Evolutionary conservation across 2,888 invertebrate genomes (phyloP).

Genomic region (Plutella xylostella): DNA sequence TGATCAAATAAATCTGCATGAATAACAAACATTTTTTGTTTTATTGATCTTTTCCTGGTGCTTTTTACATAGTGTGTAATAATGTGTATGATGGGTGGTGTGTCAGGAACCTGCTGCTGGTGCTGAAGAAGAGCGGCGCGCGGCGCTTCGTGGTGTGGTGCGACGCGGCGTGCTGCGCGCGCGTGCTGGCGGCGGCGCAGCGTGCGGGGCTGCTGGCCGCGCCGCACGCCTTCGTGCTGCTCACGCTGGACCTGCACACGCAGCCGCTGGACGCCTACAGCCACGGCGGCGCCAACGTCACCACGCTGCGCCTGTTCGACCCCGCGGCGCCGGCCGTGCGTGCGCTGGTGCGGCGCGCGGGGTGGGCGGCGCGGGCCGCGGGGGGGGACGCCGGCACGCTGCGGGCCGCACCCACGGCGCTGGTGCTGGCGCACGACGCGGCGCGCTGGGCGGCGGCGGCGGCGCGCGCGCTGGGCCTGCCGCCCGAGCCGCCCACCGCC

Average conservation of each 20-base stretch:
- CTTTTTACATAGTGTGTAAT: no score
- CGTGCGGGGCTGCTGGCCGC: conserved; percentile 49
- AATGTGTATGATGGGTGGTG: no score
- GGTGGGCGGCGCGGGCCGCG: conserved; percentile 17
- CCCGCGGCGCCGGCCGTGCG: background rate
- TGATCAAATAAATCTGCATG: no score
- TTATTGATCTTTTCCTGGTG: no score
- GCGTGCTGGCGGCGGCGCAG: conserved; percentile 53
- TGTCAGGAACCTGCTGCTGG: conserved; percentile 19
- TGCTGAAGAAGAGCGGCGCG: conserved; percentile 44
- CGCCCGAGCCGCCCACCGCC: conserved; percentile 17
- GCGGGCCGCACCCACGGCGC: conserved; percentile 25
- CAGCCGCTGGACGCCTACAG: conserved; percentile 35
- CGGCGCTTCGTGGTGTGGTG: conserved; percentile 45
- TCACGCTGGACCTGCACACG: conserved; percentile 46
- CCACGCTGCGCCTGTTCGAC: conserved; percentile 18
- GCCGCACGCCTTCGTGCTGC: conserved; percentile 42
- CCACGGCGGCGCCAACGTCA: conserved; percentile 54
- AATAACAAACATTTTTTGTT: no score
- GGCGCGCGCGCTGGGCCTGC: conserved; percentile 25
- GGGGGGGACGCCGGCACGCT: background rate
- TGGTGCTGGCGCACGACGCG: conserved; percentile 36
- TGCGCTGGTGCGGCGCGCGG: conserved; percentile 11
- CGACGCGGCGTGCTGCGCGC: conserved; percentile 34
- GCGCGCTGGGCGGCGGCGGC: conserved; percentile 14